Evolutionary conservation across 2,113 vertebrate genomes (phyloP), one percentile per base, ranked within the genome.

Genomic region (Cairina moschata): DNA sequence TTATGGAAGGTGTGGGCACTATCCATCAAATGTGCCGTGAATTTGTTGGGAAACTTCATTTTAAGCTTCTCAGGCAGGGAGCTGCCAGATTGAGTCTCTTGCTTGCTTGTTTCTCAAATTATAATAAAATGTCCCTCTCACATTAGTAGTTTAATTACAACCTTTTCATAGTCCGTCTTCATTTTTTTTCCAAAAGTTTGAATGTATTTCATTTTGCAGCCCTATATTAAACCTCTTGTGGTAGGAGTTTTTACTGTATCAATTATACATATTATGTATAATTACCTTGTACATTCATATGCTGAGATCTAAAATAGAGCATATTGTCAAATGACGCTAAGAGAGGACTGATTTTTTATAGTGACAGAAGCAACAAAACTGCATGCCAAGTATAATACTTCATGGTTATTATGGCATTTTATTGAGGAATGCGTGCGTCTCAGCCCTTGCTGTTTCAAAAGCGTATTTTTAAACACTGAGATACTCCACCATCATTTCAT

Each of bases 191-290:
- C 54, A 21, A 4, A 86, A 92, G 50, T 63, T n/a, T 38, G 40
- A 38, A 44, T 60, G 21, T 80, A 14, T 83, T 88, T 88, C 59
- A 78, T 95, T 96, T 83, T 83, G 72, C 72, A 90, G 83, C 58
- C 29, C 81, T 84, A 3, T 23, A 84, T 96, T 42, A 85, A 96
- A 81, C 28, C 81, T 92, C 93, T 94, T 34, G 23, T n/a, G 75
- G 90, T 83, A 40, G 82, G 91, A 82, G 68, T 83, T 95, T 83
- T 77, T 82, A 66, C 77, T 73, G 90, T 88, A 90, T 96, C 94
- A 96, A 88, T 97, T 97, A 95, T 78, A 78, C 54, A 34, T 71
- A 88, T 96, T 96, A 90, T 96, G 71, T 96, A 5, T 92, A 97
- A 97, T 97, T 96, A 95, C 93, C 72, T 91, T 81, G n/a, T 17